These are phyloP conservation scores for Gorsachius goisagi DNA, from an alignment of 2,113 vertebrate species.

Conservation along the genomic window DNA sequence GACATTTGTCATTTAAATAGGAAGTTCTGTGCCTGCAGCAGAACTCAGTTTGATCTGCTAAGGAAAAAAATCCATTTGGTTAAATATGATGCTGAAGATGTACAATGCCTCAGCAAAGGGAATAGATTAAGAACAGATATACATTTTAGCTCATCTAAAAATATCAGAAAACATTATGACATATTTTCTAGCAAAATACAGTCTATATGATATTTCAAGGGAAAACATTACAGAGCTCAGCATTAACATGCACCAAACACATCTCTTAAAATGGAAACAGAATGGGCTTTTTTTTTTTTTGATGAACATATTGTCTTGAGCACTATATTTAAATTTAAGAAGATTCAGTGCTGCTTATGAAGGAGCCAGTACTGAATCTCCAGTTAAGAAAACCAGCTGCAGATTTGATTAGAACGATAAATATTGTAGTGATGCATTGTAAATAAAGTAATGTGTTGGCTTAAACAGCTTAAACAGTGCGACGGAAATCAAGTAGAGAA, in stretches of 20 bases:
- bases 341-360: not conserved
- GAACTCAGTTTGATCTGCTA: constrained; percentile 67
- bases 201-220: not conserved
- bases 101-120: constrained; percentile 57
- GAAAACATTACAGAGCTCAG: not conserved
- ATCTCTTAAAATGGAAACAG: not conserved
- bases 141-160: constrained; percentile 57
- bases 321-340: constrained; percentile 37
- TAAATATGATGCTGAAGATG: constrained; percentile 74
- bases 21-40: constrained; percentile 70
- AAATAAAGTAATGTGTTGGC: constrained; percentile 26
- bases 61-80: constrained; percentile 70
- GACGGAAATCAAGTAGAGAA: not conserved
- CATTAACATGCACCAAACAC: not conserved
- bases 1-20: constrained; percentile 77
- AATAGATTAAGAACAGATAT: constrained; percentile 69
- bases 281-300: not conserved
- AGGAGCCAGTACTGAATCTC: not conserved
- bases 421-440: constrained; percentile 17
- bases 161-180: constrained; percentile 63
- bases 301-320: constrained; percentile 41
- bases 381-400: constrained; percentile 24
- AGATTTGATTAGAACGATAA: constrained; percentile 46
- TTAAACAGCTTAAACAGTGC: constrained; percentile 5
- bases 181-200: constrained; percentile 18